Conservation (phyloP, 2,888 invertebrate species). For the Dasysyrphus tricinctus region DNA sequence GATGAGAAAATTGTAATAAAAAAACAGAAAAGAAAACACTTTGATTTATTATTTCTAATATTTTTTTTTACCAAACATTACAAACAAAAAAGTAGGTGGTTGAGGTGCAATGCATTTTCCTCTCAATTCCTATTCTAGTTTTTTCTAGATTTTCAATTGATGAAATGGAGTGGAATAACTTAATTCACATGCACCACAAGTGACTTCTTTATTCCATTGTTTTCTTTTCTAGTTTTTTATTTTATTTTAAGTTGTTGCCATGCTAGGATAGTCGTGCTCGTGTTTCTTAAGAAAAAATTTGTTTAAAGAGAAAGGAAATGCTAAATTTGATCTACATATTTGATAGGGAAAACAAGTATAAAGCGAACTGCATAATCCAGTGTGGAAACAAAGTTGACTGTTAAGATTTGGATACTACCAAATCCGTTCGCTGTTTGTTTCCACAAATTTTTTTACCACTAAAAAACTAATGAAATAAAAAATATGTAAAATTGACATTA, state of each 20-base stretch:
- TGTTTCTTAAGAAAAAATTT: not conserved
- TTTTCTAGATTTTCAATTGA: not conserved
- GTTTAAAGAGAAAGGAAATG: slow-evolving; percentile 41
- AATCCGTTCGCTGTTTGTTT: slow-evolving; percentile 62
- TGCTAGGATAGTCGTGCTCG: not conserved
- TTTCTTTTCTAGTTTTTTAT: slow-evolving; percentile 48
- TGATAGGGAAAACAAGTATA: slow-evolving; percentile 35
- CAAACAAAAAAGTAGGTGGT: not conserved
- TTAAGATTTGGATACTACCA: slow-evolving; percentile 27
- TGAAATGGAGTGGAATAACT: not conserved
- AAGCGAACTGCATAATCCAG: slow-evolving; percentile 53
- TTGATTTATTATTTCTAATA: slow-evolving; percentile 50
- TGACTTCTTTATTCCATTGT: slow-evolving; percentile 13
- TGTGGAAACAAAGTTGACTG: slow-evolving; percentile 29
- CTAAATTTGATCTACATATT: slow-evolving; percentile 48
- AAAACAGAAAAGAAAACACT: slow-evolving; percentile 72
- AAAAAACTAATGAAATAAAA: slow-evolving; percentile 51
- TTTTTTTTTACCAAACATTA: slow-evolving; percentile 34
- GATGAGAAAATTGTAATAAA: slow-evolving; percentile 74
- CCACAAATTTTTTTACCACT: slow-evolving; percentile 69
- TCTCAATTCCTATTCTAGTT: not conserved
- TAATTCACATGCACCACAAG: not conserved
- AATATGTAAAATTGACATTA: slow-evolving; percentile 55
- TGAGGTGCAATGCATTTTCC: not conserved
- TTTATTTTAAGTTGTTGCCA: slow-evolving; percentile 27